Conservation (phyloP, 2,113 vertebrate species). For the Percopsis transmontana region DNA sequence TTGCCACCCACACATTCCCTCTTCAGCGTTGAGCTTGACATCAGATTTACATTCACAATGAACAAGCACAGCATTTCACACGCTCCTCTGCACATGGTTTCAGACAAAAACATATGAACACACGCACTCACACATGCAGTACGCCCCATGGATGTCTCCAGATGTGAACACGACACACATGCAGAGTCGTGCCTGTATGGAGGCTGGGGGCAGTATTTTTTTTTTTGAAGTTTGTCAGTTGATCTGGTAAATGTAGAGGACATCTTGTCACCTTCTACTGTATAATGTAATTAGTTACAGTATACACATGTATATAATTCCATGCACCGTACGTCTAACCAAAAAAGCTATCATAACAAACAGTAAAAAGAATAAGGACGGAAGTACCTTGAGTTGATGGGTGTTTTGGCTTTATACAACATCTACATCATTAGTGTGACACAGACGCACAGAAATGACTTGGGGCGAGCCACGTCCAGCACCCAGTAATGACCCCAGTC, state of each 20-base stretch:
- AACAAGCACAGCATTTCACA: slow-evolving; percentile 59
- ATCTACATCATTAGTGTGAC: slow-evolving; percentile 43
- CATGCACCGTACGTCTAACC: too few species aligned
- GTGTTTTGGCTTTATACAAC: slow-evolving; percentile 33
- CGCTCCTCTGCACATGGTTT: slow-evolving; percentile 51
- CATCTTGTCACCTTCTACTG: too few species aligned
- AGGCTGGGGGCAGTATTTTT: neutral
- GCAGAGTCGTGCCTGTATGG: too few species aligned
- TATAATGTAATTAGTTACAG: too few species aligned
- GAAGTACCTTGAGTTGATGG: slow-evolving; percentile 17
- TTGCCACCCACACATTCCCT: slow-evolving; percentile 78
- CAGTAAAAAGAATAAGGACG: too few species aligned
- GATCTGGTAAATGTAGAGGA: slow-evolving; percentile 1
- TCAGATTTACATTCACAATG: slow-evolving; percentile 80
- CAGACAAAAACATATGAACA: slow-evolving; percentile 41
- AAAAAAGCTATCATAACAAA: too few species aligned
- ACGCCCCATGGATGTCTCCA: slow-evolving; percentile 20
- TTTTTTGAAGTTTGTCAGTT: neutral
- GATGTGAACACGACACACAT: slow-evolving; percentile 33
- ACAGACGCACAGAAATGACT: slow-evolving; percentile 9
- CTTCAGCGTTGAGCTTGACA: slow-evolving; percentile 74
- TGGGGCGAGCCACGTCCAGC: slow-evolving; percentile 12
- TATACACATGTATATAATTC: too few species aligned
- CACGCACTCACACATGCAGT: slow-evolving; percentile 7
- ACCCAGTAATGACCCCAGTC: slow-evolving; percentile 20